phyloP scores from a whole-genome alignment of 2,113 vertebrate genomes.

The Hemichromis elongatus region DNA sequence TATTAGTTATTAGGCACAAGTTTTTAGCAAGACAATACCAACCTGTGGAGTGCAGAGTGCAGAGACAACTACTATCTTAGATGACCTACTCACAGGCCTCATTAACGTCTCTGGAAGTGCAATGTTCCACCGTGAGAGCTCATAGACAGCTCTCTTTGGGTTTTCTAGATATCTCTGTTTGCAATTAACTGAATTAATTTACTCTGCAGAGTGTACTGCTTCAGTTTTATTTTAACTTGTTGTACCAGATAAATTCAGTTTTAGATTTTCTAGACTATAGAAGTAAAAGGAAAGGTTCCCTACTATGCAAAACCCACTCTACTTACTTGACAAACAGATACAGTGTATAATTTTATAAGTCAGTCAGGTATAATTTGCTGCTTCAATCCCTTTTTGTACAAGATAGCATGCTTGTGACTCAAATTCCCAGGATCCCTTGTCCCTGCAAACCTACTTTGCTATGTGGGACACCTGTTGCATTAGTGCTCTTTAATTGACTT shows the following conservation, averaged over 20 bases:
- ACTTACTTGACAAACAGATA: background rate
- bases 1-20: background rate
- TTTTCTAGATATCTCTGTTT: background rate
- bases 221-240: too few species aligned
- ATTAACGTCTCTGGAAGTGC: background rate
- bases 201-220: too few species aligned
- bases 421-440: background rate
- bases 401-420: background rate
- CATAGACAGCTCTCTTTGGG: background rate
- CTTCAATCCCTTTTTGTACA: background rate
- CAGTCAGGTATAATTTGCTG: background rate
- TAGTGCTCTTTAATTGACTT: constrained; percentile 21
- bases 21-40: background rate
- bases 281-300: background rate
- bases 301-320: background rate
- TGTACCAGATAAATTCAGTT: background rate
- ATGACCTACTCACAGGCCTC: background rate
- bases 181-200: too few species aligned
- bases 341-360: background rate
- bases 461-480: constrained; percentile 35
- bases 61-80: background rate
- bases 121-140: background rate
- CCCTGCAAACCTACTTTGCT: constrained; percentile 20
- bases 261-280: background rate
- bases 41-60: background rate